Conservation (phyloP, 2,113 vertebrate genomes). For the Cinclus mexicanus region DNA sequence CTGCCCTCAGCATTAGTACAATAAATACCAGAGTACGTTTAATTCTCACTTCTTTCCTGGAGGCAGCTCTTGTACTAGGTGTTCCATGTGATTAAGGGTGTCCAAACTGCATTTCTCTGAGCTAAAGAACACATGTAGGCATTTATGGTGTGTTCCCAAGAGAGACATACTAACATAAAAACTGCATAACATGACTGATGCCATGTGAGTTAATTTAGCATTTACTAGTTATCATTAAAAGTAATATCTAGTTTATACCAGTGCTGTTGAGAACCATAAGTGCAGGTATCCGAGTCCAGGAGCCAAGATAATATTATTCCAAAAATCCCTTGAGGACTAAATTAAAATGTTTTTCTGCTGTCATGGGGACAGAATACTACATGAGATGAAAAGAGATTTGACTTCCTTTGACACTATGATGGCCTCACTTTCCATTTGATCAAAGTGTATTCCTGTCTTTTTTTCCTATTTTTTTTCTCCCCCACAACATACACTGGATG, state of each 20-base stretch:
- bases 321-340: neutral
- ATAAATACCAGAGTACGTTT: neutral
- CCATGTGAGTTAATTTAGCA: neutral
- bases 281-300: neutral
- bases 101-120: neutral
- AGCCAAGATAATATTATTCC: neutral
- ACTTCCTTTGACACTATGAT: neutral
- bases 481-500: neutral
- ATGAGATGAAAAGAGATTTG: neutral
- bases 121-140: neutral
- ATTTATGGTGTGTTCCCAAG: neutral
- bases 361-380: neutral
- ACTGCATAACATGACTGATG: neutral
- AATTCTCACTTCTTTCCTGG: neutral
- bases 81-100: slow-evolving; percentile 4
- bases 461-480: rapidly evolving
- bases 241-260: neutral
- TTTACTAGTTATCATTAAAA: neutral
- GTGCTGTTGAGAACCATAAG: neutral
- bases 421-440: neutral
- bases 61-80: neutral
- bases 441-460: neutral
- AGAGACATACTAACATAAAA: neutral
- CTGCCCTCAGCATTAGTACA: neutral
- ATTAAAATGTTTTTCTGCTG: neutral